These are phyloP conservation scores for Ambastaia sidthimunki DNA, from an alignment of 2,797 vertebrate genomes.

Conservation along the genomic window DNA sequence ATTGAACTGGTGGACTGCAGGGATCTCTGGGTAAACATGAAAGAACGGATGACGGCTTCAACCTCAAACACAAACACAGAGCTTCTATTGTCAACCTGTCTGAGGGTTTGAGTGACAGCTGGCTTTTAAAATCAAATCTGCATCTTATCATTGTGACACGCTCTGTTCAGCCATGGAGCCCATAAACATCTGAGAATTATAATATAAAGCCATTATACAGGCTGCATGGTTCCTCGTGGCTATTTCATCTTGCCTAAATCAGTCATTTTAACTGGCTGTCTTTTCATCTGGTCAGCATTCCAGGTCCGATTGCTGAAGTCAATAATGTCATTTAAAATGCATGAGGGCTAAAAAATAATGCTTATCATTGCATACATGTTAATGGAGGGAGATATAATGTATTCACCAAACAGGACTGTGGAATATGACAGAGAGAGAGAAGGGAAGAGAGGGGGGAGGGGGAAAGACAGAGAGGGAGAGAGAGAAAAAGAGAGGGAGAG, in stretches of 20 bases:
- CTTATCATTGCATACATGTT: slow-evolving; percentile 55
- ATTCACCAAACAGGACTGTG: slow-evolving; percentile 1
- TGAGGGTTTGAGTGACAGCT: slow-evolving; percentile 54
- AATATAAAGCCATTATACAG: slow-evolving; percentile 58
- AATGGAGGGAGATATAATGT: slow-evolving; percentile 26
- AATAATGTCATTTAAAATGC: slow-evolving; percentile 60
- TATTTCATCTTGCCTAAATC: slow-evolving; percentile 11
- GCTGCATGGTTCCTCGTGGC: slow-evolving; percentile 15
- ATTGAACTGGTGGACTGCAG: slow-evolving; percentile 19
- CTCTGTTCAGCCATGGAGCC: slow-evolving; percentile 37
- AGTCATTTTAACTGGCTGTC: slow-evolving; percentile 41
- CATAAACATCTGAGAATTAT: slow-evolving; percentile 49
- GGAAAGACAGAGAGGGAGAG: not conserved
- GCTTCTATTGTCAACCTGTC: slow-evolving; percentile 37
- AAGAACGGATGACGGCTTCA: slow-evolving; percentile 16
- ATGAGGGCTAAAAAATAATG: slow-evolving; percentile 56
- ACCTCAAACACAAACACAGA: slow-evolving; percentile 42
- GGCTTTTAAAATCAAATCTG: slow-evolving; percentile 47
- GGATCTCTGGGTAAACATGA: slow-evolving; percentile 28
- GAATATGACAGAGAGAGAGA: not conserved
- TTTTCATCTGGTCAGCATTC: slow-evolving; percentile 44
- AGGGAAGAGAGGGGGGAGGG: not conserved
- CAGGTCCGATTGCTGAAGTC: slow-evolving; percentile 47
- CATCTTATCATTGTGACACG: slow-evolving; percentile 40
- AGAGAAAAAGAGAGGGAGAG: not conserved